Evolutionary conservation across 2,113 vertebrate species (phyloP).

Genomic region (Nesogale talazaci): DNA sequence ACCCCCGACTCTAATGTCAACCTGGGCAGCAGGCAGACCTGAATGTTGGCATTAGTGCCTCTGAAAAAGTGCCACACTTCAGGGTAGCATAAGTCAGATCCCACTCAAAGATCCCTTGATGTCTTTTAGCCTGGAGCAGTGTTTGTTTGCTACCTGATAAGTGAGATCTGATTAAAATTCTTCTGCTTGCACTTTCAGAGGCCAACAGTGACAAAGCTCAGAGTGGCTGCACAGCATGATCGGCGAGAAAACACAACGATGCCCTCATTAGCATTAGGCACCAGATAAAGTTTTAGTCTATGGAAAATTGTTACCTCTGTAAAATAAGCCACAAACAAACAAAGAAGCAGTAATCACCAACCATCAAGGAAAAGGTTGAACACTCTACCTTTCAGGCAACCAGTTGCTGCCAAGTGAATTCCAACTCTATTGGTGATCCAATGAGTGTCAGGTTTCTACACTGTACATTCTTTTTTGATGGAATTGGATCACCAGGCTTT

Average conservation of each 20-base stretch:
- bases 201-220: neutral
- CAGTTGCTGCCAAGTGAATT: neutral
- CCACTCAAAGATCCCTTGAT: neutral
- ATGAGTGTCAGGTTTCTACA: neutral
- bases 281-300: neutral
- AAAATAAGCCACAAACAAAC: neutral
- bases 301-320: neutral
- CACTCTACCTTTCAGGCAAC: neutral
- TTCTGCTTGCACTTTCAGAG: neutral
- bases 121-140: neutral
- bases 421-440: neutral
- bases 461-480: neutral
- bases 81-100: neutral
- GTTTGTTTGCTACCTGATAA: constrained; percentile 3
- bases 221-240: neutral
- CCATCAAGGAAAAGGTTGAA: neutral
- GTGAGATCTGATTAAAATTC: neutral
- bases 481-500: neutral
- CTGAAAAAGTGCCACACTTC: neutral
- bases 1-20: neutral
- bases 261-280: neutral
- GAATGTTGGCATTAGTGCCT: neutral
- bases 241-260: neutral
- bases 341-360: neutral
- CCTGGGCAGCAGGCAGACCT: neutral